These are phyloP conservation scores for Isurus oxyrinchus DNA, from an alignment of 2,113 vertebrate species.

Conservation along the genomic window DNA sequence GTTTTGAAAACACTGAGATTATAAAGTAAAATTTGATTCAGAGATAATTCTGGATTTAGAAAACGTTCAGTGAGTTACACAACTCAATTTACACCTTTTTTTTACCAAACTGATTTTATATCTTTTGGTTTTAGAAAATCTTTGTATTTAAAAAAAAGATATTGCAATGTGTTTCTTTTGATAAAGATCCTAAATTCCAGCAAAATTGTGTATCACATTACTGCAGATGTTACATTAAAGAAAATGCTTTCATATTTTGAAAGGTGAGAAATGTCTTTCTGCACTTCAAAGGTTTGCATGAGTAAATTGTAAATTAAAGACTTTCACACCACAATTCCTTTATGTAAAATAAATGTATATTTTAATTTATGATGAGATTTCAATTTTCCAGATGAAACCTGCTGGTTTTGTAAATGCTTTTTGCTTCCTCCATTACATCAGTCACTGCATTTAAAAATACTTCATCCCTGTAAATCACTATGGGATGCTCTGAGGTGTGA, in stretches of 20 bases:
- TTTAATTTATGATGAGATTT: neutral
- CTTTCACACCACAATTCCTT: neutral
- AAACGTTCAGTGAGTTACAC: neutral
- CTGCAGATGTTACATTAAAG: neutral
- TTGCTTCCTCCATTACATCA: neutral
- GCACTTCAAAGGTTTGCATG: neutral
- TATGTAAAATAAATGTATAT: neutral
- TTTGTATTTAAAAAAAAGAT: neutral
- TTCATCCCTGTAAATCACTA: neutral
- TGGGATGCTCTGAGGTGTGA: neutral
- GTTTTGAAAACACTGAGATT: neutral
- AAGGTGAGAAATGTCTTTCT: neutral
- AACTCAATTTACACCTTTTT: neutral
- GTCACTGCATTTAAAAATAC: neutral
- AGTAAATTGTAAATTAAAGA: neutral
- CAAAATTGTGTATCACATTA: neutral
- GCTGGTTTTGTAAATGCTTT: neutral
- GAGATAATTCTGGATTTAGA: neutral
- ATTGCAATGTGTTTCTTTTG: neutral
- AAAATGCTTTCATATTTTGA: conserved; percentile 16
- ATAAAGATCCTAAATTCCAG: conserved; percentile 1
- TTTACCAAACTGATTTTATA: neutral
- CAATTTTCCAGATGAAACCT: neutral
- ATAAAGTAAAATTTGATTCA: neutral
- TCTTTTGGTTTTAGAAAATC: neutral